Conservation (phyloP, 2,888 invertebrate genomes). For the Hydroisotoma schaefferi region DNA sequence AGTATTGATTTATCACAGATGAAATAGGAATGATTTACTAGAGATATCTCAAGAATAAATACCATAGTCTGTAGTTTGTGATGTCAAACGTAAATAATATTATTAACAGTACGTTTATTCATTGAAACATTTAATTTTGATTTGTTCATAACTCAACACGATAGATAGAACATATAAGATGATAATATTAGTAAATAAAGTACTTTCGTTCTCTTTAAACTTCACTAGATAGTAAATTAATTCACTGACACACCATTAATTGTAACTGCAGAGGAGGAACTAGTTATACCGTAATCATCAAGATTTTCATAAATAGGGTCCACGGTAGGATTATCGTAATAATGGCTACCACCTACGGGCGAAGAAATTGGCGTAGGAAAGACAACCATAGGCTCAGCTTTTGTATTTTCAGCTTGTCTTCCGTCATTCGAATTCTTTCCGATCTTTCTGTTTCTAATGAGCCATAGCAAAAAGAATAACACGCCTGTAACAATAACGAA, state of each 20-base stretch:
- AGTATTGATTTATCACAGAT: too few relatives aligned
- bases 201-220: too few relatives aligned
- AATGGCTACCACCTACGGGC: constrained; percentile 30
- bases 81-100: too few relatives aligned
- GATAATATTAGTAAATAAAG: too few relatives aligned
- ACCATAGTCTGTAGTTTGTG: too few relatives aligned
- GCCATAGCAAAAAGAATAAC: constrained; percentile 26
- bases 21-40: too few relatives aligned
- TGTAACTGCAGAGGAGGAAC: constrained; percentile 59
- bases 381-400: constrained; percentile 41
- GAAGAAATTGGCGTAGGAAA: constrained; percentile 26
- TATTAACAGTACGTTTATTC: too few relatives aligned
- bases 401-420: constrained; percentile 24
- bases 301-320: constrained; percentile 48
- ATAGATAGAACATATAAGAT: too few relatives aligned
- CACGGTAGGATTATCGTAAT: constrained; percentile 45
- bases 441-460: constrained; percentile 22
- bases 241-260: constrained; percentile 80
- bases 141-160: too few relatives aligned
- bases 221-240: too few relatives aligned
- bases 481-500: constrained; percentile 31
- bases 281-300: constrained; percentile 43
- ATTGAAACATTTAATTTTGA: too few relatives aligned
- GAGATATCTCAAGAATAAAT: too few relatives aligned
- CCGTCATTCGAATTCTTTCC: constrained; percentile 14